These are phyloP conservation scores for Drosophila leontia DNA, from an alignment of 1,140 invertebrate species.

Conservation along the genomic window DNA sequence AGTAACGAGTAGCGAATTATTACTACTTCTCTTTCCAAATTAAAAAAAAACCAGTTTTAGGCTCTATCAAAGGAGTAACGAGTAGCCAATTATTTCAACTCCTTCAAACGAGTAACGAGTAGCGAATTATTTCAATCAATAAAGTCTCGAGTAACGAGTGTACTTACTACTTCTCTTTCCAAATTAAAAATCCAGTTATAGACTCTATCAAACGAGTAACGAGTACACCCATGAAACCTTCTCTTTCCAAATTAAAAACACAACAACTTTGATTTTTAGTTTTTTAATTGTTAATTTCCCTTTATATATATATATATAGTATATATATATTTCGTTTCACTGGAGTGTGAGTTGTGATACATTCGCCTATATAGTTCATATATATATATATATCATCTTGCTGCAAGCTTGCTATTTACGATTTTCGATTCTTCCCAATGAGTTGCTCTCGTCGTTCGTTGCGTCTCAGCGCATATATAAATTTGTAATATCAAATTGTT, in stretches of 20 bases:
- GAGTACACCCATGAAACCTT: neutral
- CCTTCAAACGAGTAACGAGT: neutral
- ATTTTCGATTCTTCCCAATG: constrained; percentile 34
- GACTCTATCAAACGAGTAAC: neutral
- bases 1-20: neutral
- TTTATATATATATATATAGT: constrained; percentile 75
- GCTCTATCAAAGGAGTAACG: too few relatives aligned
- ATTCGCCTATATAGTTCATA: constrained; percentile 64
- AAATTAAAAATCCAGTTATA: too few relatives aligned
- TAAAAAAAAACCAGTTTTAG: too few relatives aligned
- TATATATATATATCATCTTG: constrained; percentile 50
- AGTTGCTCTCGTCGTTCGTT: constrained; percentile 34
- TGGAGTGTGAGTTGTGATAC: constrained; percentile 72
- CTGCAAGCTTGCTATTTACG: constrained; percentile 35
- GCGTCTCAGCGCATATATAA: constrained; percentile 71
- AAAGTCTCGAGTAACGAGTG: neutral
- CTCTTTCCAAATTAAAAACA: constrained; percentile 10
- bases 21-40: too few relatives aligned
- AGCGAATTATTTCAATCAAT: neutral
- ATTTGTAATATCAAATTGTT: constrained; percentile 82
- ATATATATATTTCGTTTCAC: constrained; percentile 52
- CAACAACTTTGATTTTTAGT: constrained; percentile 16
- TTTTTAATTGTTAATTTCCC: constrained; percentile 66
- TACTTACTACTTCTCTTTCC: too few relatives aligned
- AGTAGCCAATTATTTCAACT: too few relatives aligned